Percentiles rank a stretch among this genome's conserved stretches.
phyloP scores from a whole-genome alignment of 2,797 vertebrate species.

The Centroberyx gerrardi region DNA sequence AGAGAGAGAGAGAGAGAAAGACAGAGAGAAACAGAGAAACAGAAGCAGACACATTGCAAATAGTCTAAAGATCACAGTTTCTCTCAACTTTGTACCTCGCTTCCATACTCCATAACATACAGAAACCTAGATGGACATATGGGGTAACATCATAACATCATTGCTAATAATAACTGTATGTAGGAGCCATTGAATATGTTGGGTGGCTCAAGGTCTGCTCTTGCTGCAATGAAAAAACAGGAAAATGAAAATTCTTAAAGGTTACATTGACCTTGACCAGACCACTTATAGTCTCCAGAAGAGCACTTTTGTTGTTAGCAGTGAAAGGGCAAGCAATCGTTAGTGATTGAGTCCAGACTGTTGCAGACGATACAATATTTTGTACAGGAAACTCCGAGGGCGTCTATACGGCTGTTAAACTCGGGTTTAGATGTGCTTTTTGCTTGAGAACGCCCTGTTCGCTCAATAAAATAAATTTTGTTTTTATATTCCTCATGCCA shows the following conservation, averaged over 20 bases:
- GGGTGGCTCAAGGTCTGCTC: neutral
- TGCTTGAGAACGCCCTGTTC: neutral
- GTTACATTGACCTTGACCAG: neutral
- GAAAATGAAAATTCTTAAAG: neutral
- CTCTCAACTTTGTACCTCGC: no score
- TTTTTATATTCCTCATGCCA: constrained; percentile 39
- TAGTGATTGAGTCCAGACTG: constrained; percentile 1
- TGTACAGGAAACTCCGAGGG: neutral
- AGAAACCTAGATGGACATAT: no score
- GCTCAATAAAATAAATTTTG: constrained; percentile 34
- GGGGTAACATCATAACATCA: no score
- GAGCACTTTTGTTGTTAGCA: neutral
- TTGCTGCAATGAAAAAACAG: neutral
- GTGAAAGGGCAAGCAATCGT: neutral
- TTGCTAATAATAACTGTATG: no score
- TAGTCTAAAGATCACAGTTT: no score
- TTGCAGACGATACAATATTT: neutral
- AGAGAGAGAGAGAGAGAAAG: no score
- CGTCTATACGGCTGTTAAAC: neutral
- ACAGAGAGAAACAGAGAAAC: no score
- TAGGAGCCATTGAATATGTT: no score
- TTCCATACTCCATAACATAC: no score
- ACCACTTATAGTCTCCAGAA: neutral
- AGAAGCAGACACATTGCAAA: no score
- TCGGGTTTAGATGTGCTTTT: neutral